Conservation (phyloP, 2,797 vertebrate species). For the Silurus aristotelis region DNA sequence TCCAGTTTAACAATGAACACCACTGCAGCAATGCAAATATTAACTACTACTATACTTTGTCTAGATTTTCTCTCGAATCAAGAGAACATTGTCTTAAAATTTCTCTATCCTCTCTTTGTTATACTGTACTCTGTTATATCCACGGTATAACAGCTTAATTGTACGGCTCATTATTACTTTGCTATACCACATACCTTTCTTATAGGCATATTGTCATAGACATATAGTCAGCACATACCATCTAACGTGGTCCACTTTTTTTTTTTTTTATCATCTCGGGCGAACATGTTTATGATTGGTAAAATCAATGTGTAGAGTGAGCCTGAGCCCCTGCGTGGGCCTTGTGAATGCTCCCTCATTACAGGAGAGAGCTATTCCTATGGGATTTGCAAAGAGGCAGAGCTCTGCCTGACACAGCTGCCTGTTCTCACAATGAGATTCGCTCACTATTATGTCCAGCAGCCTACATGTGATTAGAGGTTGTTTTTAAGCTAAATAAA, state of each 20-base stretch:
- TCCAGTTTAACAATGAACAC: neutral
- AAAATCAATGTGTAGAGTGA: slow-evolving; percentile 52
- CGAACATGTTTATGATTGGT: slow-evolving; percentile 31
- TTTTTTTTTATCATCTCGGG: slow-evolving; percentile 14
- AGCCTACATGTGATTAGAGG: slow-evolving; percentile 10
- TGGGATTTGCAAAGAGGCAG: slow-evolving; percentile 55
- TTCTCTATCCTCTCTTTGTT: neutral
- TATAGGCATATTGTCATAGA: neutral
- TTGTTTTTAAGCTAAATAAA: neutral
- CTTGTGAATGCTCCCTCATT: slow-evolving; percentile 64
- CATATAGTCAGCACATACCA: neutral
- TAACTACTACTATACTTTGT: neutral
- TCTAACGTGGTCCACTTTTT: slow-evolving; percentile 1
- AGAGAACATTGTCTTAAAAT: neutral
- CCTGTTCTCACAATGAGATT: slow-evolving; percentile 55
- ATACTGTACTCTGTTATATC: neutral
- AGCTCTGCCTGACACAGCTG: slow-evolving; percentile 64
- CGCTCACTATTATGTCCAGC: slow-evolving; percentile 28
- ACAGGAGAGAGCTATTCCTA: slow-evolving; percentile 58
- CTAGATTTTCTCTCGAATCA: neutral
- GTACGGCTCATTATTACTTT: neutral
- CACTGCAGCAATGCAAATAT: neutral
- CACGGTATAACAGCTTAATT: neutral
- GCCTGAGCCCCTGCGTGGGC: slow-evolving; percentile 61
- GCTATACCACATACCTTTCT: neutral